Conservation (phyloP, 2,113 vertebrate species). For the Atractosteus spatula region DNA sequence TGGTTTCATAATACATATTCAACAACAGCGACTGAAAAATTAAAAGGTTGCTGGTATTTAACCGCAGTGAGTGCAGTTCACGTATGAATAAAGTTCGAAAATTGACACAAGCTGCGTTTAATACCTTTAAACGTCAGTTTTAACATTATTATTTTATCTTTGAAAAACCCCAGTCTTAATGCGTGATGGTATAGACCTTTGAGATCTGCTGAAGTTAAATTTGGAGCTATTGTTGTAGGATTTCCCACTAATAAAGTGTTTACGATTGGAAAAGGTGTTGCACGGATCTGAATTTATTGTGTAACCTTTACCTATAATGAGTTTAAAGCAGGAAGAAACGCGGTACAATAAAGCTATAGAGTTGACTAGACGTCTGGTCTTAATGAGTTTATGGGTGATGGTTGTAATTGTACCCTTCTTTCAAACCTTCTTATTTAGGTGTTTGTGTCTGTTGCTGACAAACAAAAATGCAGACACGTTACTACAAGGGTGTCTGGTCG, state of each 20-base stretch:
- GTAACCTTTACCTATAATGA: conserved; percentile 76
- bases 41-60: no score
- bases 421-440: conserved; percentile 85
- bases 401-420: conserved; percentile 80
- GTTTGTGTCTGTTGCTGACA: conserved; percentile 82
- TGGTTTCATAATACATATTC: no score
- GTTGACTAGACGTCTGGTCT: conserved; percentile 97
- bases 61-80: no score
- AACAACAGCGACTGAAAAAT: no score
- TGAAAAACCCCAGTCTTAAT: no score
- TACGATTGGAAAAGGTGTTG: conserved; percentile 76
- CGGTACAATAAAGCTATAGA: conserved; percentile 94
- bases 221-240: conserved; percentile 1
- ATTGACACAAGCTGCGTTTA: no score
- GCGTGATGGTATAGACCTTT: no score
- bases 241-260: conserved; percentile 51
- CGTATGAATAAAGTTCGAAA: no score
- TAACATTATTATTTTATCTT: no score
- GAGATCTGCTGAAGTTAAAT: background rate
- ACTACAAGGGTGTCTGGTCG: conserved; percentile 62
- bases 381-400: conserved; percentile 91
- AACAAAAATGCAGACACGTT: conserved; percentile 79
- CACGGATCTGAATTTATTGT: conserved; percentile 75
- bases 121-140: no score
- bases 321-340: conserved; percentile 95